Base-by-base conservation (phyloP, 2,888 invertebrate genomes). In the Pyrrhia umbra region DNA sequence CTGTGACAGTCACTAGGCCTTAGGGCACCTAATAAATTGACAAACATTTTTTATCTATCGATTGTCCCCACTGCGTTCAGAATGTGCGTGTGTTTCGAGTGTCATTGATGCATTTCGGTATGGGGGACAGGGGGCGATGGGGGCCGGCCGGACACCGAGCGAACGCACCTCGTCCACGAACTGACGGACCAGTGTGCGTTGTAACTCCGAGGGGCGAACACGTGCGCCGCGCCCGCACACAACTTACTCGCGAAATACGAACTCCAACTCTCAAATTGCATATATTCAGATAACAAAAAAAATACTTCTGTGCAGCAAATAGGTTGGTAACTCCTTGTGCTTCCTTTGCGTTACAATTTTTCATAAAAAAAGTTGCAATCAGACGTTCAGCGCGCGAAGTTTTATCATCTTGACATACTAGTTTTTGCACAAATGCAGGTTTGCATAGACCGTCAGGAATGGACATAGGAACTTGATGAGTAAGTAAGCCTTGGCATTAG, bases 71-170 rank as follows among this genome's bases (percentile, higher is more conserved):
- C 83, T 83, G 86, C 86, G 89, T 86, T 88, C 87, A 87, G 88
- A 90, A 91, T 92, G 92, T 93, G 94, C 92, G 94, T 91, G 91
- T 92, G 91, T 92, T 90, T 90, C 86, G 86, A 92, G 92, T 94
- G 93, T 92, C 94, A 94, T 93, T 94, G 94, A 94, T 94, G 95
- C 95, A 94, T 92, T 93, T 94, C 91, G 93, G 92, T 91, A 85
- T 93, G 93, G 90, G 71, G 80, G 92, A 87, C 84, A 84, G 89
- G 92, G 82, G 82, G 86, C 68, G 68, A 81, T 77, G 84, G 89
- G 80, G 89, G 88, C 85, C 85, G 89, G 89, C 87, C 80, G 85
- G 82, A 81, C 82, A 82, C 78, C 68, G 71, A 73, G 76, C 66
- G 78, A 83, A 85, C 86, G 84, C 83, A 85, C 86, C 83, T 84